A percentile compares a stretch with the other conserved stretches of the same genome.
Evolutionary conservation across 1,140 invertebrate species (phyloP).

Genomic region (Drosophila insularis): DNA sequence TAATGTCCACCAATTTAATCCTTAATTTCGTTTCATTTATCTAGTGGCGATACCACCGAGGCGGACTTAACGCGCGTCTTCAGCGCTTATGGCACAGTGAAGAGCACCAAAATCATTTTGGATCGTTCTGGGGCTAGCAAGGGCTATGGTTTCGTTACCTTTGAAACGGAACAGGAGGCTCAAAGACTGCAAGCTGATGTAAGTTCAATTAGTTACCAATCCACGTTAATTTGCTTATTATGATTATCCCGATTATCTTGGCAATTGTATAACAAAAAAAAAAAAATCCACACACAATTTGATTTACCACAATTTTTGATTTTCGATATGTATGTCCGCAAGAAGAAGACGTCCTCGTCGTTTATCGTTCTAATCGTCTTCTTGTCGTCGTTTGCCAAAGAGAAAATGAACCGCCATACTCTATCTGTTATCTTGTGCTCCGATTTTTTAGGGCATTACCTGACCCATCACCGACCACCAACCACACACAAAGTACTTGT

Average conservation of each 20-base stretch:
- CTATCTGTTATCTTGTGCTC: conserved; percentile 65
- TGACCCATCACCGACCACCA: conserved; percentile 43
- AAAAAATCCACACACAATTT: conserved; percentile 10
- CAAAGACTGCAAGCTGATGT: conserved; percentile 88
- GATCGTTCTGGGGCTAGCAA: conserved; percentile 97
- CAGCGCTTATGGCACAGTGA: conserved; percentile 94
- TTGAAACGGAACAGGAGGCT: conserved; percentile 95
- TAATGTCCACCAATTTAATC: not conserved
- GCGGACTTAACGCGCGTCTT: conserved; percentile 92
- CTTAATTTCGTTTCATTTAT: not conserved
- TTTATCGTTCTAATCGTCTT: not conserved
- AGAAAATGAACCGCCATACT: conserved; percentile 24
- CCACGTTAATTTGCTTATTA: conserved; percentile 9
- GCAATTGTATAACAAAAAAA: too few relatives aligned
- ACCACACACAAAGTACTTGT: conserved; percentile 48
- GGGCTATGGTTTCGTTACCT: conserved; percentile 97
- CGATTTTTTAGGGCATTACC: conserved; percentile 77
- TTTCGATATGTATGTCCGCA: not conserved
- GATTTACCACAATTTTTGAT: not conserved
- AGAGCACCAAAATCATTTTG: conserved; percentile 96
- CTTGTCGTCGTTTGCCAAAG: not conserved
- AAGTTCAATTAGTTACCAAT: conserved; percentile 47
- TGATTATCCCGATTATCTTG: conserved; percentile 2
- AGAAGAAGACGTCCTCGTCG: conserved; percentile 11
- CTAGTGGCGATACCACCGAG: conserved; percentile 91